These are phyloP conservation scores for Hydropsyche betteni DNA, from an alignment of 2,888 invertebrate species.

Conservation along the genomic window DNA sequence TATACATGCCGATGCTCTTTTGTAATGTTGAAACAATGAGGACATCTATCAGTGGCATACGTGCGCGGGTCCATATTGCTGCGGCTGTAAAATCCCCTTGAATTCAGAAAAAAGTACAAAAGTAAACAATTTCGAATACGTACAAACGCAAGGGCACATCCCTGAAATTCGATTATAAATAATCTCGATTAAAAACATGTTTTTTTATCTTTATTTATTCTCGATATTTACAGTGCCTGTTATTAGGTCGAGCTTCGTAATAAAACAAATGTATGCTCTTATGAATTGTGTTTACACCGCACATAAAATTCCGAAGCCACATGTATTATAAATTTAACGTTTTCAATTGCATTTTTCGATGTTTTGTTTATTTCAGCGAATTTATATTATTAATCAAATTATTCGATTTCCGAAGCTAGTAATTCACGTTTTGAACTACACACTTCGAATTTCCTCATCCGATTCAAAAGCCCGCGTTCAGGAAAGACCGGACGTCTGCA, in stretches of 20 bases:
- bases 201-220: neutral
- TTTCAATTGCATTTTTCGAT: no score
- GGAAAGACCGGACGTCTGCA: slow-evolving; percentile 14
- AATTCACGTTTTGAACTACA: neutral
- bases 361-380: no score
- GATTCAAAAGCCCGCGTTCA: slow-evolving; percentile 27
- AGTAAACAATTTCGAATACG: neutral
- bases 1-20: slow-evolving; percentile 43
- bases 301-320: neutral
- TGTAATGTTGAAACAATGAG: slow-evolving; percentile 44
- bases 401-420: neutral
- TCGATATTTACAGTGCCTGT: slow-evolving; percentile 4
- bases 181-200: slow-evolving; percentile 1
- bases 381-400: neutral
- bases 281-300: neutral
- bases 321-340: neutral
- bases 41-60: slow-evolving; percentile 26
- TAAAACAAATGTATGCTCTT: neutral
- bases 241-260: neutral
- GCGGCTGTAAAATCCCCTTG: slow-evolving; percentile 1
- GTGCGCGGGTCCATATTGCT: slow-evolving; percentile 21
- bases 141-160: neutral
- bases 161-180: neutral
- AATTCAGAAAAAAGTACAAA: neutral
- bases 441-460: slow-evolving; percentile 9